Evolutionary conservation across 2,797 vertebrate genomes (phyloP).

Genomic region (Menidia menidia): DNA sequence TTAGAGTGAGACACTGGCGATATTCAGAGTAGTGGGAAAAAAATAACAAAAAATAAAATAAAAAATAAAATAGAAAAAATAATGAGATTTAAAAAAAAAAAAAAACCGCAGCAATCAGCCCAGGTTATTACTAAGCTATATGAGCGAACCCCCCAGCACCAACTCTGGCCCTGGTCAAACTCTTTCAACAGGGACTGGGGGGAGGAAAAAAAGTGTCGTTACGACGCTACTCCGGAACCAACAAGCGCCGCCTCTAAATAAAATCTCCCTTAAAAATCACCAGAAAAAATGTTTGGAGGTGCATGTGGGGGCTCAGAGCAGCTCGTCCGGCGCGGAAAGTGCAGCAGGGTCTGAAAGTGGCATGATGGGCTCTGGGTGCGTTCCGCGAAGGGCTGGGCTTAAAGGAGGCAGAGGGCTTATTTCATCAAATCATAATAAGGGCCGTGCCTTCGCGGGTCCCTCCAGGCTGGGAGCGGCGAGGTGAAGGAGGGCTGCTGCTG

Average conservation of each 20-base stretch:
- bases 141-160: constrained; percentile 83
- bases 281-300: constrained; percentile 78
- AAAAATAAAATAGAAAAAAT: constrained; percentile 54
- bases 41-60: constrained; percentile 51
- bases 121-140: constrained; percentile 77
- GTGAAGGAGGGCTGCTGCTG: constrained; percentile 56
- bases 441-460: constrained; percentile 56
- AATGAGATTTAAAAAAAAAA: constrained; percentile 51
- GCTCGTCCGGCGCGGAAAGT: constrained; percentile 51
- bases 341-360: constrained; percentile 64
- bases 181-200: constrained; percentile 84
- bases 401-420: constrained; percentile 69
- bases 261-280: constrained; percentile 83
- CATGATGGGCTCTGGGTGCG: constrained; percentile 71
- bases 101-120: constrained; percentile 75
- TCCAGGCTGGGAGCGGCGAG: constrained; percentile 34
- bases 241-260: constrained; percentile 88
- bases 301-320: constrained; percentile 63
- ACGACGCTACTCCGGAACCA: constrained; percentile 84
- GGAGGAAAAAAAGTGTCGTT: constrained; percentile 82
- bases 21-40: constrained; percentile 67
- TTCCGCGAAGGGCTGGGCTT: constrained; percentile 72
- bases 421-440: constrained; percentile 75
- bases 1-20: constrained; percentile 54
- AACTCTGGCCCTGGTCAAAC: constrained; percentile 86